phyloP scores from a whole-genome alignment of 2,888 invertebrate species.

The Tipula vernalis region DNA sequence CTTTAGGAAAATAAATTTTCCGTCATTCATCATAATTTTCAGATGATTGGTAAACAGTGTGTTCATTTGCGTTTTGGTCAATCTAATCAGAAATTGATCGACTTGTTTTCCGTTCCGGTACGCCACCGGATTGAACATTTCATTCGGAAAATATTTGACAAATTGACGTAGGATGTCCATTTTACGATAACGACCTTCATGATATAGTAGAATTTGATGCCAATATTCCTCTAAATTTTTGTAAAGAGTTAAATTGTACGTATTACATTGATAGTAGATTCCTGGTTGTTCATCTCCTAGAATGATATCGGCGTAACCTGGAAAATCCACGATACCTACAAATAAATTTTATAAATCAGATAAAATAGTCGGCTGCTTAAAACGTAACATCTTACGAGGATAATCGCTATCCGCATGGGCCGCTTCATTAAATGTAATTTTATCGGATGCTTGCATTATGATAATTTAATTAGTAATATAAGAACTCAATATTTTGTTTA shows the following conservation, averaged over 20 bases:
- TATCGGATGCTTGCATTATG: neutral
- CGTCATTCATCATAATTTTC: neutral
- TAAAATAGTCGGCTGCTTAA: neutral
- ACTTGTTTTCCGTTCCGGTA: neutral
- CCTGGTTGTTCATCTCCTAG: neutral
- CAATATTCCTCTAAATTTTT: neutral
- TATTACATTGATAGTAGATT: neutral
- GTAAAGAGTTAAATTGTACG: neutral
- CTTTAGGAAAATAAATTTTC: neutral
- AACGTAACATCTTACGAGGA: neutral
- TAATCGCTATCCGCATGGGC: neutral
- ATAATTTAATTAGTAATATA: no score
- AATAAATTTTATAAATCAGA: no score
- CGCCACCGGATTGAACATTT: slow-evolving; percentile 7
- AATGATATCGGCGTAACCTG: neutral
- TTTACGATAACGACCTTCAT: neutral
- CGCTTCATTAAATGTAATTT: neutral
- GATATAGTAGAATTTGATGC: neutral
- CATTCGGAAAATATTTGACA: neutral
- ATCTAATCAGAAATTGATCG: slow-evolving; percentile 11
- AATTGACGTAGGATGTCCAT: neutral
- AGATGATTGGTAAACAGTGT: slow-evolving; percentile 6
- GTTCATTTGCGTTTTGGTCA: slow-evolving; percentile 4
- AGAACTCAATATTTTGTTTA: no score
- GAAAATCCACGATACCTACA: neutral